phyloP scores from a whole-genome alignment of 2,797 vertebrate genomes.

The Pachyuromys duprasi region DNA sequence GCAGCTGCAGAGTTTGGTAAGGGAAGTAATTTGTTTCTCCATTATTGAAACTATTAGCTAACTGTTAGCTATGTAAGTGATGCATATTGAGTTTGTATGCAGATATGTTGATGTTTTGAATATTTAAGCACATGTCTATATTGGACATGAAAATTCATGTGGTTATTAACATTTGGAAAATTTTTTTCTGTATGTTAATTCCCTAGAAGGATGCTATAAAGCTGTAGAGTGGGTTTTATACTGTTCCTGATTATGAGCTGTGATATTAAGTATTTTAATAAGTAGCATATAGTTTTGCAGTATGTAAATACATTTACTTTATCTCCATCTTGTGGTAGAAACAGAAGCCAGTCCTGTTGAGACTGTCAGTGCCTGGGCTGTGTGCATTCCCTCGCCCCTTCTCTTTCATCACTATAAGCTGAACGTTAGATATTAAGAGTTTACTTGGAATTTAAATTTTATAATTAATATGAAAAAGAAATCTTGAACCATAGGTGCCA shows the following conservation, averaged over 20 bases:
- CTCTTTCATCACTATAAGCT: background rate
- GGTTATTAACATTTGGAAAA: conserved; percentile 51
- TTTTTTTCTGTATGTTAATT: background rate
- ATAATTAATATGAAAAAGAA: conserved; percentile 36
- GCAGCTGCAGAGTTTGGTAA: background rate
- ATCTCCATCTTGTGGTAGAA: conserved; percentile 83
- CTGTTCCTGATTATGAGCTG: conserved; percentile 1
- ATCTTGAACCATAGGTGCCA: background rate
- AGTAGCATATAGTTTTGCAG: background rate
- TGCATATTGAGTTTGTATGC: conserved; percentile 20
- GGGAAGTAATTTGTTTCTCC: background rate
- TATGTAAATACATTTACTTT: conserved; percentile 74
- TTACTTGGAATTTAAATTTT: conserved; percentile 51
- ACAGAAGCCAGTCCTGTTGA: background rate
- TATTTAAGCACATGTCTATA: conserved; percentile 41
- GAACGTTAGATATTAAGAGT: background rate
- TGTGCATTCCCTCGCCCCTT: background rate
- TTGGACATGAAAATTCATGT: conserved; percentile 12
- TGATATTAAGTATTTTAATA: conserved; percentile 27
- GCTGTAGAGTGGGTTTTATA: background rate
- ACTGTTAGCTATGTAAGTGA: background rate
- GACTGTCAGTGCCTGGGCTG: background rate
- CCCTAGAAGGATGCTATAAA: background rate
- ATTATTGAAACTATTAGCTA: background rate
- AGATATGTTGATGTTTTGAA: conserved; percentile 33